Percentiles rank a stretch among this genome's conserved stretches.
These are phyloP conservation scores for Pipa parva DNA, from an alignment of 2,113 vertebrate species.

Conservation along the genomic window DNA sequence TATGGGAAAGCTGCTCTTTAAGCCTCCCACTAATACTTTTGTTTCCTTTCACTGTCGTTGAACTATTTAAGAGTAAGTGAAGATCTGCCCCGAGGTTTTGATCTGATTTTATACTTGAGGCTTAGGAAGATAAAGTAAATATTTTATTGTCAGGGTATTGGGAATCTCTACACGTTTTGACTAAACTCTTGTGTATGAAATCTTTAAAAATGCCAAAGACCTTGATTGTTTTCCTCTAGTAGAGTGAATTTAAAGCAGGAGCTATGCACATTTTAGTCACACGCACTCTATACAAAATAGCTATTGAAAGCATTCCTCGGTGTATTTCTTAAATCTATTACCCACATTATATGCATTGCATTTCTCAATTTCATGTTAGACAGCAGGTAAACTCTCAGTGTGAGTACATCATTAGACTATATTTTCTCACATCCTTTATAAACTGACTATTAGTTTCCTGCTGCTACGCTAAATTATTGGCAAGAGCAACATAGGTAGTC, in stretches of 20 bases:
- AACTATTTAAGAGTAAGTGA: conserved; percentile 4
- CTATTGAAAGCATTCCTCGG: neutral
- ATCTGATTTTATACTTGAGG: conserved; percentile 14
- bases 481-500: neutral
- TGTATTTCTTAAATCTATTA: neutral
- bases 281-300: neutral
- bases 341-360: neutral
- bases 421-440: neutral
- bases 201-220: neutral
- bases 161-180: neutral
- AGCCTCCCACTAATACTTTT: neutral
- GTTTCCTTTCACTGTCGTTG: neutral
- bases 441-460: neutral
- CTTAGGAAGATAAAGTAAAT: conserved; percentile 8
- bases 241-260: neutral
- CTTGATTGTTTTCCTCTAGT: neutral
- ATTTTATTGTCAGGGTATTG: conserved; percentile 4
- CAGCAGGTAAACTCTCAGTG: neutral
- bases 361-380: conserved; percentile 3
- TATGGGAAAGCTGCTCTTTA: neutral
- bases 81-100: neutral
- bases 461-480: neutral
- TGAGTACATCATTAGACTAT: neutral
- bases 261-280: neutral
- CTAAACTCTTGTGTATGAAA: neutral